Evolutionary conservation across 92 coral and sea anemone species (phyloP).

Genomic region (Zoanthus gigantus): DNA sequence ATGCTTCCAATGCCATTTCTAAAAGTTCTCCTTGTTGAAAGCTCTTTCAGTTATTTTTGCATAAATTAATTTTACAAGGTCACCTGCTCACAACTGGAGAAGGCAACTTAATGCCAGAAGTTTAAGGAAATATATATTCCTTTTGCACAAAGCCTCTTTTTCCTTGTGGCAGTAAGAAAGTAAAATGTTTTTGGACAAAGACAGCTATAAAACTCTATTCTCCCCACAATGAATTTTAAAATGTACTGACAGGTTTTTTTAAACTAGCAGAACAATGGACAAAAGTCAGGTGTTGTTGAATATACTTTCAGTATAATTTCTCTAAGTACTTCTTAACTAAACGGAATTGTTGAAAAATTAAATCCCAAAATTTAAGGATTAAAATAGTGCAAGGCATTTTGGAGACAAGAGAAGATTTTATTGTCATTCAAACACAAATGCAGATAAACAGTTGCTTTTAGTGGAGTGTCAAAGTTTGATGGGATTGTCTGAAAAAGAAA

Average conservation of each 20-base stretch:
- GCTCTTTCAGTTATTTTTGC: conserved; percentile 53
- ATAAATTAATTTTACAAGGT: conserved; percentile 59
- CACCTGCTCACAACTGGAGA: conserved; percentile 30
- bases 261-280: background rate
- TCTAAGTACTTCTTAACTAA: background rate
- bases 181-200: background rate
- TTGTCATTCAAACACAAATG: conserved; percentile 17
- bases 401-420: background rate
- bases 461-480: conserved; percentile 31
- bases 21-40: background rate
- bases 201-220: background rate
- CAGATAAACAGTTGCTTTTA: conserved; percentile 42
- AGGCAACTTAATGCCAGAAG: conserved; percentile 26
- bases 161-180: background rate
- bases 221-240: background rate
- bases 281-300: background rate
- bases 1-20: conserved; percentile 32
- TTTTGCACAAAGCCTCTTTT: background rate
- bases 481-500: conserved; percentile 23
- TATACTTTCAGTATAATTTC: background rate
- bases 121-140: background rate
- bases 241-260: background rate
- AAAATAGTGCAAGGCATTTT: background rate
- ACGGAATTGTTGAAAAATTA: background rate
- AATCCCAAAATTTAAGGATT: background rate